A percentile compares a stretch with the other conserved stretches of the same genome.
These are phyloP conservation scores for Ecliptopera silaceata DNA, from an alignment of 2,888 invertebrate species.

Conservation along the genomic window DNA sequence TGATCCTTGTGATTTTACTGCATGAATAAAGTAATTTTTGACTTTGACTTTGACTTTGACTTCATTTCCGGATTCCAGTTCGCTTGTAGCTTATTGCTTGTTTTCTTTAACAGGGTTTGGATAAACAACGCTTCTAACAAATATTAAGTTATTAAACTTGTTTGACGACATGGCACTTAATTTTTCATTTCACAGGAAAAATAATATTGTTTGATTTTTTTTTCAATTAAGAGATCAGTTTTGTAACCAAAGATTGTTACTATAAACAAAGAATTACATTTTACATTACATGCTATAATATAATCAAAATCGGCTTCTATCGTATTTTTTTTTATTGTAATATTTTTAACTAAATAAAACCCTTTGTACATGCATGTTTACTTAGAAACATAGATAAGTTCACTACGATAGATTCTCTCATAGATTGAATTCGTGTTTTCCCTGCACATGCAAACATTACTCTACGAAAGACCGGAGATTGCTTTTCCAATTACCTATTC, in stretches of 20 bases:
- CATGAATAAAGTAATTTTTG: too few species aligned
- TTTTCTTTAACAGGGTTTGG: conserved; percentile 44
- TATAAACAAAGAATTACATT: too few species aligned
- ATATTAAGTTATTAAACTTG: conserved; percentile 60
- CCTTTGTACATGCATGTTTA: too few species aligned
- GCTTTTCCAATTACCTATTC: conserved; percentile 54
- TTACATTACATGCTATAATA: too few species aligned
- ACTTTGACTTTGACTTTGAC: too few species aligned
- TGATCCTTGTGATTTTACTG: too few species aligned
- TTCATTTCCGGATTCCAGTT: background rate
- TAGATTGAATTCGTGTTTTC: conserved; percentile 57
- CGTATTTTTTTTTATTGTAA: too few species aligned
- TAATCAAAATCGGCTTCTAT: too few species aligned
- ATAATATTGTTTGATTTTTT: conserved; percentile 42
- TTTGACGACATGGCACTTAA: conserved; percentile 38
- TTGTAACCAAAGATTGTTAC: too few species aligned
- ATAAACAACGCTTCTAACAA: conserved; percentile 65
- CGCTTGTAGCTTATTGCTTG: conserved; percentile 39
- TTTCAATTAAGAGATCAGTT: too few species aligned
- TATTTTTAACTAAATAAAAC: background rate
- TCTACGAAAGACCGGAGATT: conserved; percentile 57
- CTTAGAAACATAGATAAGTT: background rate
- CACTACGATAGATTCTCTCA: conserved; percentile 36
- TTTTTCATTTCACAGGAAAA: conserved; percentile 7
- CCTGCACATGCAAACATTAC: conserved; percentile 44